Conservation (phyloP, 2,888 invertebrate species). For the Biston betularia region DNA sequence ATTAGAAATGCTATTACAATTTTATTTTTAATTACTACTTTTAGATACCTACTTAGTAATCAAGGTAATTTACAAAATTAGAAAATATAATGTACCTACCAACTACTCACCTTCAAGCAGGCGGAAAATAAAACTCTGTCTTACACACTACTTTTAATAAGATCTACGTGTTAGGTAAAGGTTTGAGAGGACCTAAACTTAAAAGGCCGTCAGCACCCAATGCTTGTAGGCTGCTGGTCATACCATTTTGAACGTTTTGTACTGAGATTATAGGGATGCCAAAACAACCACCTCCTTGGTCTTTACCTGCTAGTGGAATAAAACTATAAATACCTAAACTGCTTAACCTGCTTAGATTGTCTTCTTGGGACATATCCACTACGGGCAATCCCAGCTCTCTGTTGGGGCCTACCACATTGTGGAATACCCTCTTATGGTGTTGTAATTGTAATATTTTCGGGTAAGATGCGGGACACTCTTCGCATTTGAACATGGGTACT, state of each 20-base stretch:
- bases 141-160: slow-evolving; percentile 26
- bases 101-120: slow-evolving; percentile 11
- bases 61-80: slow-evolving; percentile 24
- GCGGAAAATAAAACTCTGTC: slow-evolving; percentile 22
- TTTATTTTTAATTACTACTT: background rate
- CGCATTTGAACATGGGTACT: slow-evolving; percentile 86
- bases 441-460: slow-evolving; percentile 90
- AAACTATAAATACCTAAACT: slow-evolving; percentile 90
- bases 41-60: slow-evolving; percentile 38
- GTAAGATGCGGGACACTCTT: slow-evolving; percentile 90
- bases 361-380: slow-evolving; percentile 90
- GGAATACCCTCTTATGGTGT: slow-evolving; percentile 83
- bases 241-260: slow-evolving; percentile 87
- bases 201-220: slow-evolving; percentile 90
- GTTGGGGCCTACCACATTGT: slow-evolving; percentile 76
- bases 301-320: slow-evolving; percentile 89
- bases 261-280: slow-evolving; percentile 90
- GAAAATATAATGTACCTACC: slow-evolving; percentile 1
- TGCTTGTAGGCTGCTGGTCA: slow-evolving; percentile 85
- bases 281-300: slow-evolving; percentile 87
- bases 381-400: slow-evolving; percentile 90
- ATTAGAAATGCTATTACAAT: background rate
- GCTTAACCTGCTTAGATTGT: slow-evolving; percentile 87
- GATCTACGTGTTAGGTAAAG: slow-evolving; percentile 77
- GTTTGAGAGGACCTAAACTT: slow-evolving; percentile 90